Evolutionary conservation across 2,888 invertebrate genomes (phyloP).

Genomic region (Blera fallax): DNA sequence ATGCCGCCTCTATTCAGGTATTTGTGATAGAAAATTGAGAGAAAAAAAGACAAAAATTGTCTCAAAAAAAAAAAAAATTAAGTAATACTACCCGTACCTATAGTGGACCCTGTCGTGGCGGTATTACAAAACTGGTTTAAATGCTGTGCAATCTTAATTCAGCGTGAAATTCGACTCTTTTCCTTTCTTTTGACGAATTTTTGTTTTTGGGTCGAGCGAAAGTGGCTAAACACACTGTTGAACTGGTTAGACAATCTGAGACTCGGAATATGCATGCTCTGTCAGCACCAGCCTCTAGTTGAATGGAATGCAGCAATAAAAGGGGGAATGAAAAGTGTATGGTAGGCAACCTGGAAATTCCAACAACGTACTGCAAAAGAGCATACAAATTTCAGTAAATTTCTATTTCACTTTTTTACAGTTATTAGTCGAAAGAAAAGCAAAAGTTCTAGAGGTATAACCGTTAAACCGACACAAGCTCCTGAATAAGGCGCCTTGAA

Average conservation of each 20-base stretch:
- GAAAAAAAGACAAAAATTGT: conserved; percentile 5
- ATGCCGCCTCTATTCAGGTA: not conserved
- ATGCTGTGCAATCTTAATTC: conserved; percentile 21
- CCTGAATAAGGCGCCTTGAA: not conserved
- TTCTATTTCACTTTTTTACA: conserved; percentile 69
- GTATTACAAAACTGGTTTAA: conserved; percentile 52
- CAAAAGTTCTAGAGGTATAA: conserved; percentile 21
- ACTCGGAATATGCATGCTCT: conserved; percentile 30
- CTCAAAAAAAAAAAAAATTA: conserved; percentile 26
- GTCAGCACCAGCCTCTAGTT: not conserved
- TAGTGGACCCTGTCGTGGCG: conserved; percentile 9
- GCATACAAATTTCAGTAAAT: conserved; percentile 34
- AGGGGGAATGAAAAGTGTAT: not conserved
- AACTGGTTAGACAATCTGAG: conserved; percentile 14
- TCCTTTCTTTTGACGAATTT: conserved; percentile 48
- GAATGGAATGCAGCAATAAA: conserved; percentile 7
- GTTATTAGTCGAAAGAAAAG: conserved; percentile 53
- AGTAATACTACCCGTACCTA: conserved; percentile 30
- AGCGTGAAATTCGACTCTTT: conserved; percentile 34
- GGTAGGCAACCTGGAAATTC: conserved; percentile 9
- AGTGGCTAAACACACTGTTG: conserved; percentile 30
- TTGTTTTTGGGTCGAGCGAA: conserved; percentile 65
- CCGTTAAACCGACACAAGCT: conserved; percentile 24
- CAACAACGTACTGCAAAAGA: not conserved
- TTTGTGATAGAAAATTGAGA: not conserved